phyloP scores from a whole-genome alignment of 1,140 invertebrate genomes.

The Brachionus rotundiformis region DNA sequence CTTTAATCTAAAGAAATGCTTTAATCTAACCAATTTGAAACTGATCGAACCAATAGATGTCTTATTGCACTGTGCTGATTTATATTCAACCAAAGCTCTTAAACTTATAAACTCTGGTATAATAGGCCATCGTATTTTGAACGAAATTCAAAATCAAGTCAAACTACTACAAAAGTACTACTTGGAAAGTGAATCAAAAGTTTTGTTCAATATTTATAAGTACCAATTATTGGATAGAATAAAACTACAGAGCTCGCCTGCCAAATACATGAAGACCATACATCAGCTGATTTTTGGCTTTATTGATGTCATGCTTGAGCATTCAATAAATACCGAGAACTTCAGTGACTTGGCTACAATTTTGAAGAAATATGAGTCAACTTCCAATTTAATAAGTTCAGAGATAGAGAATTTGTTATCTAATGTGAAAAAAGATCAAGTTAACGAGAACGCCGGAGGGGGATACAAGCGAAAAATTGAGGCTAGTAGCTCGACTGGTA shows the following conservation, averaged over 20 bases:
- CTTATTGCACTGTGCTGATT: slow-evolving; percentile 2
- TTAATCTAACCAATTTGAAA: neutral
- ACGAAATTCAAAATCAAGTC: neutral
- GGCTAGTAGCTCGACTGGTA: neutral
- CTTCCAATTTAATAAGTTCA: neutral
- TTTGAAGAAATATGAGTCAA: slow-evolving; percentile 30
- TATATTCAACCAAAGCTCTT: neutral
- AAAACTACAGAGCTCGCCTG: slow-evolving; percentile 4
- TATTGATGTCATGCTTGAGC: slow-evolving; percentile 9
- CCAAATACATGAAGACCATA: slow-evolving; percentile 15
- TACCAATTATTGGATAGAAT: slow-evolving; percentile 1
- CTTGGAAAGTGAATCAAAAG: neutral
- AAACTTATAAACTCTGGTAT: neutral
- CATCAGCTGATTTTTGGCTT: slow-evolving; percentile 19
- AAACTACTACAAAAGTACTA: slow-evolving; percentile 18
- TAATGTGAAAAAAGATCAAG: slow-evolving; percentile 7
- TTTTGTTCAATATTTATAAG: slow-evolving; percentile 28
- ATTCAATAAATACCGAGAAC: slow-evolving; percentile 21
- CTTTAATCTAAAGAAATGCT: slow-evolving; percentile 31
- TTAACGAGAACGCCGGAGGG: no score
- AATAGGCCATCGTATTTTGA: neutral
- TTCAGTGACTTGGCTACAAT: neutral
- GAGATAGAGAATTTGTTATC: slow-evolving; percentile 36
- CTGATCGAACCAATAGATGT: slow-evolving; percentile 15
- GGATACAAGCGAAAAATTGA: neutral